Percentiles rank a stretch among this genome's conserved stretches.
These are phyloP conservation scores for Aspiorhynchus laticeps DNA, from an alignment of 2,113 vertebrate species.

Conservation along the genomic window DNA sequence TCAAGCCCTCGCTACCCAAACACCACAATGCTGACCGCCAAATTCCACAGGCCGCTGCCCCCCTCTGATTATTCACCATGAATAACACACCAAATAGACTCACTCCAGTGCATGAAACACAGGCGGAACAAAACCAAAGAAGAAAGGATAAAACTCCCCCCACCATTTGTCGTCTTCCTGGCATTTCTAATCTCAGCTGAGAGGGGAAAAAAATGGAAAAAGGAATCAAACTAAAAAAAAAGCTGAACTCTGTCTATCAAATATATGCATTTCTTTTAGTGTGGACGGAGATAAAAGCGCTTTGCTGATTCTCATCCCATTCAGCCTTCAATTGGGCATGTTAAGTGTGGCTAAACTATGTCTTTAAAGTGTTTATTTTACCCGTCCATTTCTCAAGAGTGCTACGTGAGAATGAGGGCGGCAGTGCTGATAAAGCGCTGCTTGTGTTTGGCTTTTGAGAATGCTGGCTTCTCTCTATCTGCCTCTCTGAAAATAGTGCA, in stretches of 20 bases:
- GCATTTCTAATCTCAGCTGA: slow-evolving; percentile 1
- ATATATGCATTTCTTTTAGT: slow-evolving; percentile 18
- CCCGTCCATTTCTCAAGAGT: background rate
- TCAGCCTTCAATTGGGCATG: slow-evolving; percentile 30
- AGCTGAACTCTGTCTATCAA: slow-evolving; percentile 31
- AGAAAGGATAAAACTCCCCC: slow-evolving; percentile 4
- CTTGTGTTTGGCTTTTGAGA: slow-evolving; percentile 19
- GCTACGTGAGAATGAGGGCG: background rate
- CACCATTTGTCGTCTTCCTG: background rate
- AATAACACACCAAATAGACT: slow-evolving; percentile 45
- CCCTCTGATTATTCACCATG: slow-evolving; percentile 27
- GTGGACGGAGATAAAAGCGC: slow-evolving; percentile 26
- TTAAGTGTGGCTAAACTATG: slow-evolving; percentile 34
- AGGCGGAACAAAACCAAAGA: background rate
- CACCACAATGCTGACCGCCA: slow-evolving; percentile 21
- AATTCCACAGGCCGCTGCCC: slow-evolving; percentile 46
- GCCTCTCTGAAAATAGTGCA: slow-evolving; percentile 24
- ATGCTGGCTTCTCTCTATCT: slow-evolving; percentile 5
- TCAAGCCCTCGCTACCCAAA: slow-evolving; percentile 42
- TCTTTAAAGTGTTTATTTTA: slow-evolving; percentile 45
- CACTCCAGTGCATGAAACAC: slow-evolving; percentile 32
- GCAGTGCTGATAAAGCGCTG: background rate
- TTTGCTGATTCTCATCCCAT: slow-evolving; percentile 31
- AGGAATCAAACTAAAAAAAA: too few relatives aligned
- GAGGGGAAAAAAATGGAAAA: background rate